phyloP scores from a whole-genome alignment of 2,888 invertebrate genomes.

The Acrobasis repandana region DNA sequence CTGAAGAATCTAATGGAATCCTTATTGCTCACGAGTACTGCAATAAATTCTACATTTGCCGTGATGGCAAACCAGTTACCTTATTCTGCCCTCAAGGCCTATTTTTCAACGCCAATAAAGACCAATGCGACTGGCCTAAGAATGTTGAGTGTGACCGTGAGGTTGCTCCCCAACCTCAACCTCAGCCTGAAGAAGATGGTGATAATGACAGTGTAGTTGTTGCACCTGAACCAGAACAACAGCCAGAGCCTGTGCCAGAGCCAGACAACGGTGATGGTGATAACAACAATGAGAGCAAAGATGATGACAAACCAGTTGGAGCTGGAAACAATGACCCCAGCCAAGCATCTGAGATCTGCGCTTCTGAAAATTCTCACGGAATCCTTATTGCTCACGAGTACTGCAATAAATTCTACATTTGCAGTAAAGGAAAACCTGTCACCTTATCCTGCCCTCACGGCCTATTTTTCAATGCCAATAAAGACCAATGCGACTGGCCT shows the following conservation, averaged over 20 bases:
- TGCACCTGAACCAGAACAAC: conserved; percentile 4
- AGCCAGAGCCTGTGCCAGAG: conserved; percentile 7
- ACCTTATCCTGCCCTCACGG: conserved; percentile 27
- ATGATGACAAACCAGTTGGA: conserved; percentile 19
- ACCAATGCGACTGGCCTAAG: conserved; percentile 40
- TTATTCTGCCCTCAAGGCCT: conserved; percentile 31
- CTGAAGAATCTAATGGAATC: conserved; percentile 31
- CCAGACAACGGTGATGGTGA: conserved; percentile 19
- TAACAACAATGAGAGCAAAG: no score
- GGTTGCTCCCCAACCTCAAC: conserved; percentile 2
- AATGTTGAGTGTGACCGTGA: conserved; percentile 39
- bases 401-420: conserved; percentile 45
- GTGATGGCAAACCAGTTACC: conserved; percentile 36
- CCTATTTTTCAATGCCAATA: conserved; percentile 39
- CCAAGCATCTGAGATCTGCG: conserved; percentile 43
- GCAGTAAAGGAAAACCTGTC: conserved; percentile 37
- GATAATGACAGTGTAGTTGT: conserved; percentile 6
- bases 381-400: conserved; percentile 42
- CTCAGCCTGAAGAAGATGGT: conserved; percentile 20
- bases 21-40: conserved; percentile 45
- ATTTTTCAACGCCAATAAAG: conserved; percentile 38
- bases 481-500: conserved; percentile 40
- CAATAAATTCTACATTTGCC: conserved; percentile 43
- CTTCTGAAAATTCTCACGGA: conserved; percentile 32
- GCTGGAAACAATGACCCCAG: conserved; percentile 34